Percentiles rank a stretch among this genome's conserved stretches.
Conservation (phyloP, 2,113 vertebrate genomes). For the Acrocephalus arundinaceus region DNA sequence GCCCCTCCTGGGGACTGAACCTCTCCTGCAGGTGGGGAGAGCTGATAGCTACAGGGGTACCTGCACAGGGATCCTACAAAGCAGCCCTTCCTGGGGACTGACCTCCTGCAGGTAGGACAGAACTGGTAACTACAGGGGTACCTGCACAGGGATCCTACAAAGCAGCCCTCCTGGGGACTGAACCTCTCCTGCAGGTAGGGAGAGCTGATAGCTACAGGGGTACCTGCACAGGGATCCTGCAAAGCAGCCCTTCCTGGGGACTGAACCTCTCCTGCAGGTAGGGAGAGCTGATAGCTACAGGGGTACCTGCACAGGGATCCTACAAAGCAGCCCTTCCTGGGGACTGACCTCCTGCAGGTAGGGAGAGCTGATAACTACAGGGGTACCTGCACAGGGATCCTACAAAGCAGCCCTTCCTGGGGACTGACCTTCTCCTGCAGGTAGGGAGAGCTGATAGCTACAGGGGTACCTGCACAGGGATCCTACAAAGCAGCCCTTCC, state of each 20-base stretch:
- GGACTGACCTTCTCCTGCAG: not conserved
- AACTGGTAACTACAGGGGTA: not conserved
- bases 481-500: not conserved
- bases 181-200: not conserved
- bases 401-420: not conserved
- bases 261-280: not conserved
- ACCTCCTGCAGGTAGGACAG: fast-evolving
- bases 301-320: not conserved
- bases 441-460: not conserved
- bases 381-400: no score
- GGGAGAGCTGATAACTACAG: fast-evolving
- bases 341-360: not conserved
- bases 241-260: no score
- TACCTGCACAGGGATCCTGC: no score
- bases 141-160: not conserved
- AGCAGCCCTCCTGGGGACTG: not conserved
- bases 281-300: fast-evolving
- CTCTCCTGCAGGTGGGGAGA: not conserved
- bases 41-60: not conserved
- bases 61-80: not conserved
- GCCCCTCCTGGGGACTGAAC: not conserved
- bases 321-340: not conserved
- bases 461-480: not conserved
- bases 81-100: not conserved
- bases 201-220: fast-evolving